Conservation (phyloP, 2,797 vertebrate genomes). For the Melanotaenia trifasciata region DNA sequence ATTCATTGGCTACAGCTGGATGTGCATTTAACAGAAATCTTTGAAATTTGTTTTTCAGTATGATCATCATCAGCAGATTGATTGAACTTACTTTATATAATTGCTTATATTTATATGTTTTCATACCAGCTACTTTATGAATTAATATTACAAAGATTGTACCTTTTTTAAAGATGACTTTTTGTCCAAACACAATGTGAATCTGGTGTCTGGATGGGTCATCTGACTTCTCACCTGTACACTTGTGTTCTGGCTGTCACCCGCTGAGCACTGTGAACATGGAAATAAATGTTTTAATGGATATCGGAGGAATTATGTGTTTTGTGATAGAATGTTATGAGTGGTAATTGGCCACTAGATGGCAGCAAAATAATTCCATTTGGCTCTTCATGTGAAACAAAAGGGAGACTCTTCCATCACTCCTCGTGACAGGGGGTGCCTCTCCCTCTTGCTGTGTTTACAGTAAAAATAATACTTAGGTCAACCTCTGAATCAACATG, state of each 20-base stretch:
- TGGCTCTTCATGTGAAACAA: background rate
- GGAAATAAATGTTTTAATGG: conserved; percentile 56
- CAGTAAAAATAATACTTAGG: conserved; percentile 44
- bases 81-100: background rate
- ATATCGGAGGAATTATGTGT: background rate
- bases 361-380: conserved; percentile 43
- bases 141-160: background rate
- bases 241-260: conserved; percentile 50
- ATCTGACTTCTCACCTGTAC: conserved; percentile 45
- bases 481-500: conserved; percentile 39
- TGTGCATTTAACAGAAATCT: background rate
- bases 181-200: conserved; percentile 11
- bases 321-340: too few relatives aligned
- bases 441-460: conserved; percentile 56
- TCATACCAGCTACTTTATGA: conserved; percentile 2
- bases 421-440: background rate
- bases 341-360: conserved; percentile 54
- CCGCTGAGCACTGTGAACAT: conserved; percentile 70
- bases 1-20: background rate
- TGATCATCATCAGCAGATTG: conserved; percentile 3
- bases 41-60: background rate
- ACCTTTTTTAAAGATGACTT: background rate
- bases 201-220: conserved; percentile 12
- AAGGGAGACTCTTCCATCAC: background rate
- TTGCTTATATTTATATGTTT: background rate